Evolutionary conservation across 2,797 vertebrate species (phyloP).

Genomic region (Clarias fuscus): DNA sequence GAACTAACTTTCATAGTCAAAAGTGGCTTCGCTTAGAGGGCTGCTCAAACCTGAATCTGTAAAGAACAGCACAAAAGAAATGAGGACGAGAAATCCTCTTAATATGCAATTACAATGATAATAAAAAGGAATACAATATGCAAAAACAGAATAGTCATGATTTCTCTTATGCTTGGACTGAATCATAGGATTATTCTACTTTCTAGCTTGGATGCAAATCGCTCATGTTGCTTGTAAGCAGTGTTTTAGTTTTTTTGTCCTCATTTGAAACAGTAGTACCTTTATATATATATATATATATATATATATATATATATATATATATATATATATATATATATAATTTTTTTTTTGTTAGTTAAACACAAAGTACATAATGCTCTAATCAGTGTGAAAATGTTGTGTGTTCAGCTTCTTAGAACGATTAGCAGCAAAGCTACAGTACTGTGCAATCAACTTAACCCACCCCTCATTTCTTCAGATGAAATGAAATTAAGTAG

Average conservation of each 20-base stretch:
- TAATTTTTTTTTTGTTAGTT: no score
- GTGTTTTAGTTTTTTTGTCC: background rate
- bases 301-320: no score
- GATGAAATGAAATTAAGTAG: no score
- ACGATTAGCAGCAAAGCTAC: background rate
- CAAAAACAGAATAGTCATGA: background rate
- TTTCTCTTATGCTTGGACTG: background rate
- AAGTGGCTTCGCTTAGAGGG: constrained; percentile 94
- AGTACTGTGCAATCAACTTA: background rate
- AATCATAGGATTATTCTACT: background rate
- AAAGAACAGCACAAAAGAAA: constrained; percentile 89
- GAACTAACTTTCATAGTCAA: constrained; percentile 98
- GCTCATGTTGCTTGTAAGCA: background rate
- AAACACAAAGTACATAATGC: background rate
- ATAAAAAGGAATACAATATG: background rate
- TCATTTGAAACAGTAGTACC: background rate
- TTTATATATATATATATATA: no score
- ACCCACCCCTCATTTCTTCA: no score
- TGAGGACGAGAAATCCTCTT: constrained; percentile 67
- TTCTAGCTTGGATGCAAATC: background rate
- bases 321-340: no score
- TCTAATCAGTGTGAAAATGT: background rate
- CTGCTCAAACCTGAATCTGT: constrained; percentile 98
- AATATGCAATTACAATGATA: constrained; percentile 48
- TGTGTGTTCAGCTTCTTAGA: background rate